Base-by-base conservation (phyloP, 2,888 invertebrate species). In the Metacarcinus magister region DNA sequence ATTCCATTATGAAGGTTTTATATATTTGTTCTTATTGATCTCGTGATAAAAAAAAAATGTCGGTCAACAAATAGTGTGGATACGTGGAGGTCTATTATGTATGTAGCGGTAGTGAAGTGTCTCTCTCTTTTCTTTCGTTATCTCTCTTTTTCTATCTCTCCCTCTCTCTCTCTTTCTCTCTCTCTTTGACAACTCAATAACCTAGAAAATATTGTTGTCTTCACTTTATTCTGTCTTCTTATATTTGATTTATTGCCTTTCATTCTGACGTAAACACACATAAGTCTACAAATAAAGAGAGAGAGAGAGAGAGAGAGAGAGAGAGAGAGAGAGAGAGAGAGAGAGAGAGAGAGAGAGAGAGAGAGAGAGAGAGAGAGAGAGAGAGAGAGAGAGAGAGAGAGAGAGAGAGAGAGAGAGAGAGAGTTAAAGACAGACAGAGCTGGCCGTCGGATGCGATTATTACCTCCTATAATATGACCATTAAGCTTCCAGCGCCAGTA, bases 341-440 rank as follows among this genome's bases (percentile, higher is more conserved):
- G n/a, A n/a, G n/a, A n/a, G n/a, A 90, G 10, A 44, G 16, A 43
- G 43, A 43, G 43, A n/a, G 28, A 43, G 32, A 43, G 32, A 28
- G 39, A 39, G 90, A 90, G 28, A 7, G 91, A 91, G 91, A 91
- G 91, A 39, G 44, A 91, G 91, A 91, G 91, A 39, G 91, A 44
- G 91, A 91, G 91, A 91, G 91, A 16, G 44, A 91, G 0, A 39
- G 44, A 91, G 46, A 48, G 92, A 92, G 48, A n/a, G 48, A 46
- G 28, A 46, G 48, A 92, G n/a, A 92, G 92, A 92, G 44, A 91
- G 91, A 91, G 44, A 91, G 91, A 91, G 44, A 91, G 91, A 91
- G 44, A 91, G 91, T 43, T 2, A 91, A 44, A 91, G 44, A 91
- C 28, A 90, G 67, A 67, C n/a, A 67, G 67, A 67, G 67, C 23